Base-by-base conservation (phyloP, 1,140 invertebrate genomes). In the Dreissena rostriformis region DNA sequence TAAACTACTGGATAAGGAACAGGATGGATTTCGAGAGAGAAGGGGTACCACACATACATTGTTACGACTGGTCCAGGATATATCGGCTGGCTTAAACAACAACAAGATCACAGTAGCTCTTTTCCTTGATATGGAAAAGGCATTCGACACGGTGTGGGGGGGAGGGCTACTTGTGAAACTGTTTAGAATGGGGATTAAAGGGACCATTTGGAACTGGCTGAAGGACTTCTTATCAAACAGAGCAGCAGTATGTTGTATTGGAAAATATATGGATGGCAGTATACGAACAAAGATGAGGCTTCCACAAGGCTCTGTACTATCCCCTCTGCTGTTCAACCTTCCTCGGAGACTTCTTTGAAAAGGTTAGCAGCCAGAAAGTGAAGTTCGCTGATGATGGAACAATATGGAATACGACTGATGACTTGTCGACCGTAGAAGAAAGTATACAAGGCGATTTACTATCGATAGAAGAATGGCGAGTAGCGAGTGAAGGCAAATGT, bases 351-450 rank as follows among this genome's bases (percentile, higher is more conserved):
- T 65, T 82, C 17, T 49, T 73, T 29, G 14, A 26, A 66, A 14
- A 73, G 2, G 63, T 51, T 14, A 65, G 22, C 7, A 28, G 70
- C 24, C 22, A 51, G 6, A 49, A 66, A 17, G 19, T 55, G 8
- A 82, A 73, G 26, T 82, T 73, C 24, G 70, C 79, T 71, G 77
- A 80, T 55, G 53, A 80, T 80, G 66, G 77, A 2, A 80, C 67
- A 10, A 70, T 81, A 0, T 81, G 78, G 68, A 55, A 63, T 2
- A 63, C 68, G 24, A 55, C 53, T 28, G 55, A 68, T 10, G n/a
- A 81, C 29, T 14, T 39, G 22, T 2, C 57, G 12, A 17, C 71
- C 17, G 4, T 63, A 49, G 53, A 52, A 49, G 24, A 12, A 22
- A 49, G 11, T 4, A 57, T 73, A 0, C 14, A 22, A 5, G 12